These are phyloP conservation scores for Apteryx mantelli DNA, from an alignment of 2,113 vertebrate genomes.

Conservation along the genomic window DNA sequence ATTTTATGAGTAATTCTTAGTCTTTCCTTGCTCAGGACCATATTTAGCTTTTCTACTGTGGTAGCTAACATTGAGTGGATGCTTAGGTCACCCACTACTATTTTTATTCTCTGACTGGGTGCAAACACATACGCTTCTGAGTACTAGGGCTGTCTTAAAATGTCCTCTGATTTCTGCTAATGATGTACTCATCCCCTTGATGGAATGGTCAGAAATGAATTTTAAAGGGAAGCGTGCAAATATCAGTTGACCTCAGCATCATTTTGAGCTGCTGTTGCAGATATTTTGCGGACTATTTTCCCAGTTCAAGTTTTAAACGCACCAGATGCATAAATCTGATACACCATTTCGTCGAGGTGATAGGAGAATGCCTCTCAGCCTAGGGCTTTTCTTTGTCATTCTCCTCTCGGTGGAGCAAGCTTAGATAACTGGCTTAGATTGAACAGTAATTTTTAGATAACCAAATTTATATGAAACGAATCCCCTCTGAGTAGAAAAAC, in stretches of 20 bases:
- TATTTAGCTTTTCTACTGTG: constrained; percentile 48
- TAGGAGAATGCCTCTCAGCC: not conserved
- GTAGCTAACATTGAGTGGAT: constrained; percentile 19
- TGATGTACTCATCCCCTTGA: not conserved
- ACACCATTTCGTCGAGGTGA: not conserved
- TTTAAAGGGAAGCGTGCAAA: not conserved
- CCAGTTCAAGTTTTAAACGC: not conserved
- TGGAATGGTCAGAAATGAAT: not conserved
- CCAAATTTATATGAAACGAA: not conserved
- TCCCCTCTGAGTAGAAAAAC: not conserved
- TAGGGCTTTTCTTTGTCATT: not conserved
- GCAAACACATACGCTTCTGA: not conserved
- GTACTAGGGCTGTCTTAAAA: not conserved
- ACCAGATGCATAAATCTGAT: not conserved
- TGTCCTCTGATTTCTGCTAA: constrained; percentile 12
- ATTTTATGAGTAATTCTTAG: constrained; percentile 40
- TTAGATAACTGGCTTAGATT: not conserved
- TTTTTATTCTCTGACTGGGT: not conserved
- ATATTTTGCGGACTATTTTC: not conserved
- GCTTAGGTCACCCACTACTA: constrained; percentile 25
- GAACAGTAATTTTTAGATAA: not conserved
- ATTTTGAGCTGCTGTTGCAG: not conserved
- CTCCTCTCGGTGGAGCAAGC: not conserved
- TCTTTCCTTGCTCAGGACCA: not conserved
- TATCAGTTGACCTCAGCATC: constrained; percentile 10